Percentiles rank a stretch among this genome's conserved stretches.
phyloP scores from a whole-genome alignment of 2,113 vertebrate species.

The Cygnus buccinator region DNA sequence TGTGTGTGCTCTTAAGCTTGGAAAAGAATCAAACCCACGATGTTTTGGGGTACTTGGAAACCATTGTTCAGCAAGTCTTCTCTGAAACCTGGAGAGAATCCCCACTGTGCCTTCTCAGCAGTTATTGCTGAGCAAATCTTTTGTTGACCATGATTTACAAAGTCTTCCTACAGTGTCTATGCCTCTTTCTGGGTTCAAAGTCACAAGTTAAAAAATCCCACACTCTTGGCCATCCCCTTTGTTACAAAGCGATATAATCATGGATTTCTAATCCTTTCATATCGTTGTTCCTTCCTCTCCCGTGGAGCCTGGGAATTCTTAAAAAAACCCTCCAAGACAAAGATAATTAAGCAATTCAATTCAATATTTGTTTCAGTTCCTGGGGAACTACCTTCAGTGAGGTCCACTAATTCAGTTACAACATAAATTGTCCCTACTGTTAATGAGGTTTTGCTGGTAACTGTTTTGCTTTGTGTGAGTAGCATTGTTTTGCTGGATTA shows the following conservation, averaged over 20 bases:
- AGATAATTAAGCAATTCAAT: conserved; percentile 27
- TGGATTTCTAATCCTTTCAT: neutral
- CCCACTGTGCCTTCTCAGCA: neutral
- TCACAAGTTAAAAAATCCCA: neutral
- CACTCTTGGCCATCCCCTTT: neutral
- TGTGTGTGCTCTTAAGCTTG: neutral
- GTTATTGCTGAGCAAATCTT: neutral
- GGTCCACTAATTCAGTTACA: conserved; percentile 47
- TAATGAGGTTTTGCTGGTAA: conserved; percentile 40
- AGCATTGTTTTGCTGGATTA: neutral
- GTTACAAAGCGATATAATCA: neutral
- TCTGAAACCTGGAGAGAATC: neutral
- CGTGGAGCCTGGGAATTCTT: neutral
- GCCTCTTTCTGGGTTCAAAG: neutral
- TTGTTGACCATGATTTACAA: neutral
- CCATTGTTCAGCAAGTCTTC: neutral
- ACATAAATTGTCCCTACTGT: conserved; percentile 20
- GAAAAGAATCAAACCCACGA: neutral
- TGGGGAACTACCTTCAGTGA: conserved; percentile 17
- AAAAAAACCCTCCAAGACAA: neutral
- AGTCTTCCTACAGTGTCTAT: neutral
- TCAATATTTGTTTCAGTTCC: neutral
- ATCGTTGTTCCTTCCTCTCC: neutral
- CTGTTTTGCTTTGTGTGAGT: conserved; percentile 5
- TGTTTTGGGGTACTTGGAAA: neutral